A percentile compares a stretch with the other conserved stretches of the same genome.
phyloP scores from a whole-genome alignment of 2,888 invertebrate species.

The Pandemis heparana region DNA sequence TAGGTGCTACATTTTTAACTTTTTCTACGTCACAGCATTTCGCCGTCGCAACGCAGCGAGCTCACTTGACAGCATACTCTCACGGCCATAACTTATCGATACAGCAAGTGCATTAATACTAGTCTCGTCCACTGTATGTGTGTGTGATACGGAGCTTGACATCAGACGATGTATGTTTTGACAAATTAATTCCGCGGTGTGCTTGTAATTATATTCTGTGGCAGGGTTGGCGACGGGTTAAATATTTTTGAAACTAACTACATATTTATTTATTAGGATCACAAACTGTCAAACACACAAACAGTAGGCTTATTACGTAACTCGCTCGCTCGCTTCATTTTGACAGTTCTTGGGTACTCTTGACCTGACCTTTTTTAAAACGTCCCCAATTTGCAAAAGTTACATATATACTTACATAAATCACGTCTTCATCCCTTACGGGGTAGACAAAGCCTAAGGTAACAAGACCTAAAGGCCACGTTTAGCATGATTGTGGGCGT shows the following conservation, averaged over 20 bases:
- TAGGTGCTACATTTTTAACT: neutral
- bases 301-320: no score
- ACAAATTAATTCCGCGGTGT: slow-evolving; percentile 79
- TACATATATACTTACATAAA: no score
- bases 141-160: slow-evolving; percentile 40
- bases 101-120: slow-evolving; percentile 11
- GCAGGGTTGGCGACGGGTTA: slow-evolving; percentile 63
- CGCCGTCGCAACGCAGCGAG: neutral
- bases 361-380: no score
- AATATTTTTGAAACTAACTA: neutral
- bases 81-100: slow-evolving; percentile 5
- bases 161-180: slow-evolving; percentile 73
- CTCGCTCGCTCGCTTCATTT: no score
- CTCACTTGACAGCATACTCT: slow-evolving; percentile 2
- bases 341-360: no score
- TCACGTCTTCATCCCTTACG: no score
- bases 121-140: slow-evolving; percentile 13
- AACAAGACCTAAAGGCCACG: no score
- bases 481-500: no score
- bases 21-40: neutral
- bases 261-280: no score
- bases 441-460: no score
- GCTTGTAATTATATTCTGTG: slow-evolving; percentile 71
- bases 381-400: no score
- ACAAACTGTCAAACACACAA: no score